Evolutionary conservation across 2,888 invertebrate genomes (phyloP).

Genomic region (Sicus ferrugineus): DNA sequence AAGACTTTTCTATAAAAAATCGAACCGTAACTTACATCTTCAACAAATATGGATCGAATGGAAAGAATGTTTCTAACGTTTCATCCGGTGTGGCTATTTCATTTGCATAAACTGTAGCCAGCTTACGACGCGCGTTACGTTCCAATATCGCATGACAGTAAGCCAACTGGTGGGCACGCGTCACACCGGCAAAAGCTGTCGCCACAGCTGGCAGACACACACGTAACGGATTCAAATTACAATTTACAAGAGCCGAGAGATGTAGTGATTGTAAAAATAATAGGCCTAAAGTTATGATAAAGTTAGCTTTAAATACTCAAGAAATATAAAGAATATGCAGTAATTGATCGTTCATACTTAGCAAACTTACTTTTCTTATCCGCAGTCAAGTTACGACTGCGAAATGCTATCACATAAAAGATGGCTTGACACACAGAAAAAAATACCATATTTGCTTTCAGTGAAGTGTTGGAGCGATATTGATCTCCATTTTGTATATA

Average conservation of each 20-base stretch:
- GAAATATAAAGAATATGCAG: conserved; percentile 2
- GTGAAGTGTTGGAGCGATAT: conserved; percentile 64
- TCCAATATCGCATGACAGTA: conserved; percentile 93
- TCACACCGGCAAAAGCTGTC: conserved; percentile 81
- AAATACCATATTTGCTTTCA: conserved; percentile 84
- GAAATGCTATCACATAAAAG: conserved; percentile 91
- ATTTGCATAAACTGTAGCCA: conserved; percentile 69
- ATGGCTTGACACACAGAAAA: conserved; percentile 91
- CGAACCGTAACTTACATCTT: conserved; percentile 61
- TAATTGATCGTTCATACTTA: neutral
- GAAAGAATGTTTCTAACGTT: conserved; percentile 78
- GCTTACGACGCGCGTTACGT: conserved; percentile 74
- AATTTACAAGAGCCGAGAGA: conserved; percentile 84
- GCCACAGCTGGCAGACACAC: conserved; percentile 81
- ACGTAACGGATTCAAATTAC: conserved; percentile 86
- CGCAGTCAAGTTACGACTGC: conserved; percentile 82
- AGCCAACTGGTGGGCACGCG: conserved; percentile 85
- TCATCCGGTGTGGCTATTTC: conserved; percentile 65
- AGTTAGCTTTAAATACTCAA: conserved; percentile 26
- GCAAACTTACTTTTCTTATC: conserved; percentile 76
- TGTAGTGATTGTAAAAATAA: conserved; percentile 83
- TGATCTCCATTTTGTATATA: conserved; percentile 70
- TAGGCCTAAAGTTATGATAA: conserved; percentile 72
- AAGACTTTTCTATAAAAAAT: neutral
- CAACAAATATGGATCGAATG: conserved; percentile 88